phyloP scores from a whole-genome alignment of 2,797 vertebrate species.

The Etheostoma nigrum region DNA sequence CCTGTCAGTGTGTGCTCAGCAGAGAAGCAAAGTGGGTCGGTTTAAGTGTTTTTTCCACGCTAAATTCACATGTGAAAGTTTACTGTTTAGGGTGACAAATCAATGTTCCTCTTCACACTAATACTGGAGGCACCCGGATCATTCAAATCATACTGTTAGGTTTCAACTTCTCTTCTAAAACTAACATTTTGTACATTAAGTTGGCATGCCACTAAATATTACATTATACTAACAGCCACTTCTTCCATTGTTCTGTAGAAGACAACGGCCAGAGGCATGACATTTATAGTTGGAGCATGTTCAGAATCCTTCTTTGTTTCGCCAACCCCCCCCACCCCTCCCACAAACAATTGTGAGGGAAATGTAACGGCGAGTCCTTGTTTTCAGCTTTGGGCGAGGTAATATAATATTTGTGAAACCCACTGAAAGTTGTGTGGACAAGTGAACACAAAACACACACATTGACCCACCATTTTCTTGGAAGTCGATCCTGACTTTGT shows the following conservation, averaged over 20 bases:
- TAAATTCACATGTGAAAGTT: background rate
- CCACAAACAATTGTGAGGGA: too few species aligned
- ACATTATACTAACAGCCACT: background rate
- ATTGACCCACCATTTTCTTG: conserved; percentile 87
- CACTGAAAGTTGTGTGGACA: background rate
- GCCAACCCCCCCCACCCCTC: too few species aligned
- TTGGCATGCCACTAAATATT: background rate
- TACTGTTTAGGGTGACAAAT: background rate
- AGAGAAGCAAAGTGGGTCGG: background rate
- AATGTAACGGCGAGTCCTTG: too few species aligned
- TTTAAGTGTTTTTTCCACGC: background rate
- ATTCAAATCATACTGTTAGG: background rate
- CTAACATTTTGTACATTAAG: too few species aligned
- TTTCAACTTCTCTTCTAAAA: background rate
- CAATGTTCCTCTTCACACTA: background rate
- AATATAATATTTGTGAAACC: too few species aligned
- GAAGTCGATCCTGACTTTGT: conserved; percentile 91
- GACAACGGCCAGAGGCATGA: background rate
- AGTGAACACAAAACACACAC: background rate
- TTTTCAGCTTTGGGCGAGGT: background rate
- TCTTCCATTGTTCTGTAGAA: background rate
- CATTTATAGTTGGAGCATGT: background rate
- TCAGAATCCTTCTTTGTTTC: background rate
- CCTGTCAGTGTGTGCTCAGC: background rate
- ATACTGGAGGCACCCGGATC: background rate